Conservation (phyloP, 2,113 vertebrate genomes). For the Sceloporus undulatus region DNA sequence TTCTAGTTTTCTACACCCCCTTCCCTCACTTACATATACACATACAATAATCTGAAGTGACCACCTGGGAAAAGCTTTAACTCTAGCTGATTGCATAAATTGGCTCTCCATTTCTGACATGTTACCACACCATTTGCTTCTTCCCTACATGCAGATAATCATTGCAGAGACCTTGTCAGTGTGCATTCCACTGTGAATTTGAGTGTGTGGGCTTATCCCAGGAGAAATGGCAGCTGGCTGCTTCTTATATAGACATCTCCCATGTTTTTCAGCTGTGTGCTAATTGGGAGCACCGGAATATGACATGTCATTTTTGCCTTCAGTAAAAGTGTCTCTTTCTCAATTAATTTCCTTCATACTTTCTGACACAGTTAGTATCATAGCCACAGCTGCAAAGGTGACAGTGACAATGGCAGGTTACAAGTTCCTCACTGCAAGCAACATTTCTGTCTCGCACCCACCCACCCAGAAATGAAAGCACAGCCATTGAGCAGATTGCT, state of each 20-base stretch:
- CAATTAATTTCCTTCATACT: not conserved
- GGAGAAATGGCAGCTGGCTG: not conserved
- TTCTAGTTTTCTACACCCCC: not conserved
- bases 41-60: not conserved
- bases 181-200: not conserved
- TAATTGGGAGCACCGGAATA: not conserved
- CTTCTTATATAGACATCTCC: slow-evolving; percentile 11
- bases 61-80: not conserved
- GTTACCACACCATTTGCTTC: not conserved
- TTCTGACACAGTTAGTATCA: not conserved
- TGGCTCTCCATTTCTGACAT: not conserved
- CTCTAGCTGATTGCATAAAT: not conserved
- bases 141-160: not conserved
- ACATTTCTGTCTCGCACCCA: not conserved
- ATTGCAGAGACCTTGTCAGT: not conserved
- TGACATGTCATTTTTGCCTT: not conserved
- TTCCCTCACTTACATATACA: not conserved
- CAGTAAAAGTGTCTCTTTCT: not conserved
- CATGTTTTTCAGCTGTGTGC: not conserved
- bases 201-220: not conserved
- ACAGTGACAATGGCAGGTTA: not conserved
- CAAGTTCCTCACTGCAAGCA: not conserved
- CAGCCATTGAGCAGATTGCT: not conserved
- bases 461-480: not conserved
- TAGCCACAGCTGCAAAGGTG: not conserved